Percentiles rank a stretch among this genome's conserved stretches.
Evolutionary conservation across 2,888 invertebrate genomes (phyloP).

Genomic region (Tiliacea aurago): DNA sequence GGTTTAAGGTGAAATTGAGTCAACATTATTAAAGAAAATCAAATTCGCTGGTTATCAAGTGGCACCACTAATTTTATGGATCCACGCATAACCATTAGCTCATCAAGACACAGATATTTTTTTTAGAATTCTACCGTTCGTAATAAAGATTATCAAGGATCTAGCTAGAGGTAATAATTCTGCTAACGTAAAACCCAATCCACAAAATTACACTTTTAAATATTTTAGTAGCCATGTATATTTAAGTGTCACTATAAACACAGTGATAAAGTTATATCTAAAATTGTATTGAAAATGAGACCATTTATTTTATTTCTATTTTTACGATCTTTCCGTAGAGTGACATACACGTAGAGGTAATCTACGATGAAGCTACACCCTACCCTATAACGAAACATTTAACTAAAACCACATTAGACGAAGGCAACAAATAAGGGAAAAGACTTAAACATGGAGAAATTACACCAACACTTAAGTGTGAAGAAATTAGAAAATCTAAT

Average conservation of each 20-base stretch:
- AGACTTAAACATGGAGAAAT: slow-evolving; percentile 52
- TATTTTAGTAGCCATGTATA: background rate
- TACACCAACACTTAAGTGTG: slow-evolving; percentile 48
- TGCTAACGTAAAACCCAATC: background rate
- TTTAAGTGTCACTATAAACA: background rate
- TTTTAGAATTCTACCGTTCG: background rate
- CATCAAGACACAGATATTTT: background rate
- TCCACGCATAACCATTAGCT: background rate
- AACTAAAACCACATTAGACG: slow-evolving; percentile 56
- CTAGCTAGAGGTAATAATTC: background rate
- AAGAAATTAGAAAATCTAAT: slow-evolving; percentile 60
- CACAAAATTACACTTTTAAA: background rate
- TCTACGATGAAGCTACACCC: slow-evolving; percentile 6
- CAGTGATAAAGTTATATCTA: background rate
- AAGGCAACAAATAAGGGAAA: slow-evolving; percentile 54
- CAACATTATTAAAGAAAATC: background rate
- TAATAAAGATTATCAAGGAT: slow-evolving; percentile 7
- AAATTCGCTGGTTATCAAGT: background rate
- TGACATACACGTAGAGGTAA: slow-evolving; percentile 4
- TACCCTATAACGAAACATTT: slow-evolving; percentile 31
- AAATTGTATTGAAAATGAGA: too few species aligned
- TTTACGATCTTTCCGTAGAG: background rate
- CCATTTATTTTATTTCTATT: too few species aligned
- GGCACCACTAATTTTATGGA: too few species aligned
- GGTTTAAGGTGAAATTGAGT: background rate